These are phyloP conservation scores for Frieseomelitta varia DNA, from an alignment of 1,140 invertebrate genomes.

Conservation along the genomic window DNA sequence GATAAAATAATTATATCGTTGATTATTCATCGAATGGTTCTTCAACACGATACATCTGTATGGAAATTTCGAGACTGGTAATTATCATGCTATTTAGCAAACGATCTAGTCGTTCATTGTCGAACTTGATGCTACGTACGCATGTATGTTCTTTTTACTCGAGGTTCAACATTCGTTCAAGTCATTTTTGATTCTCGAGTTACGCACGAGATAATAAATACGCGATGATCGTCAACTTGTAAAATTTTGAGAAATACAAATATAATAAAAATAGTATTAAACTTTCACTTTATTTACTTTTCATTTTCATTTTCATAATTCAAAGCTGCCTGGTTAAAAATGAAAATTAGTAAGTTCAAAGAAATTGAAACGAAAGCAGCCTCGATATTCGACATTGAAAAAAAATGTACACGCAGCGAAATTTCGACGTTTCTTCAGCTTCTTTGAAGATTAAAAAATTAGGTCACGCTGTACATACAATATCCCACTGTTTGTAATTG, in stretches of 20 bases:
- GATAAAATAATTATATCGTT: neutral
- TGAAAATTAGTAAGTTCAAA: too few relatives aligned
- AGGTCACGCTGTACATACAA: too few relatives aligned
- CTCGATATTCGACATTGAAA: too few relatives aligned
- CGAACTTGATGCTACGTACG: neutral
- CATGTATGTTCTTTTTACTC: neutral
- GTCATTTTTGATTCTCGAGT: neutral
- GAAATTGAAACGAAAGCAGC: too few relatives aligned
- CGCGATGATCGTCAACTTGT: neutral
- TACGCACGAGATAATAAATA: neutral
- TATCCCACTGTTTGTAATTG: too few relatives aligned
- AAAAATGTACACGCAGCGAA: too few relatives aligned
- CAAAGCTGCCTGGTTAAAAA: too few relatives aligned
- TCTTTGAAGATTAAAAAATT: too few relatives aligned
- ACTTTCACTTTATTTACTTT: too few relatives aligned
- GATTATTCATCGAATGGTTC: neutral
- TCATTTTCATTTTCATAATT: too few relatives aligned
- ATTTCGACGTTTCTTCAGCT: too few relatives aligned
- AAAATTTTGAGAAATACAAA: neutral
- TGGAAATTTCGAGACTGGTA: constrained; percentile 27
- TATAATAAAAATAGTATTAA: neutral
- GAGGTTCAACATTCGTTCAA: constrained; percentile 3
- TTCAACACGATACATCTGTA: constrained; percentile 6
- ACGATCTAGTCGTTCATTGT: constrained; percentile 24
- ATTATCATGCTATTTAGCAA: constrained; percentile 10